Evolutionary conservation across 2,888 invertebrate species (phyloP).

Genomic region (Nebria brevicollis): DNA sequence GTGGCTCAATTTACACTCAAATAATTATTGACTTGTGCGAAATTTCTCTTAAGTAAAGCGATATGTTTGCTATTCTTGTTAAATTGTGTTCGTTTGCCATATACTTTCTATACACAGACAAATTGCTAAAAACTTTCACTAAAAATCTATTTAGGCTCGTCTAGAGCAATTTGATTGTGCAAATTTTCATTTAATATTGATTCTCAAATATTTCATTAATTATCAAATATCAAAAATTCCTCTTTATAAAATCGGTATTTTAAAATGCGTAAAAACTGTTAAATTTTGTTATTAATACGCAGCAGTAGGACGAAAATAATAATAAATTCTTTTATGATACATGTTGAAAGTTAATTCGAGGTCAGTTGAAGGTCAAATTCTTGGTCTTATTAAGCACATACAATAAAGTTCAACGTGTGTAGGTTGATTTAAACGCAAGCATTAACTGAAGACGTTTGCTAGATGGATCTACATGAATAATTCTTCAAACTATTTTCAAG

Average conservation of each 20-base stretch:
- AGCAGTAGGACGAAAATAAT: too few species aligned
- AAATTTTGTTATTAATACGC: too few species aligned
- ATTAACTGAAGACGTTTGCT: background rate
- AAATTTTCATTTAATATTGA: too few species aligned
- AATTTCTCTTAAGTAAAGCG: slow-evolving; percentile 1
- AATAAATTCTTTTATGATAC: too few species aligned
- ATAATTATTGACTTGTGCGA: background rate
- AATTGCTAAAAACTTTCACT: background rate
- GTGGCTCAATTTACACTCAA: background rate
- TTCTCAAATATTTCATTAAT: too few species aligned
- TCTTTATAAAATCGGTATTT: too few species aligned
- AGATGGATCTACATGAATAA: background rate
- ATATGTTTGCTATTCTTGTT: slow-evolving; percentile 1
- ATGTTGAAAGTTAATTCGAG: slow-evolving; percentile 6
- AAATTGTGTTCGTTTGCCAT: background rate
- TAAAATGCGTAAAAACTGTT: too few species aligned
- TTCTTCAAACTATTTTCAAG: background rate
- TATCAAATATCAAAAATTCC: too few species aligned
- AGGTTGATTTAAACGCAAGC: background rate
- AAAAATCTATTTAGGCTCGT: background rate
- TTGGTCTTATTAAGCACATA: background rate
- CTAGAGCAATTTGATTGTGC: background rate
- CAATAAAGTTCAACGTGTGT: background rate
- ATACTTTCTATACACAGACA: background rate
- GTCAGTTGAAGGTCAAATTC: slow-evolving; percentile 35